Conservation (phyloP, 2,888 invertebrate genomes). For the Pteria penguin region DNA sequence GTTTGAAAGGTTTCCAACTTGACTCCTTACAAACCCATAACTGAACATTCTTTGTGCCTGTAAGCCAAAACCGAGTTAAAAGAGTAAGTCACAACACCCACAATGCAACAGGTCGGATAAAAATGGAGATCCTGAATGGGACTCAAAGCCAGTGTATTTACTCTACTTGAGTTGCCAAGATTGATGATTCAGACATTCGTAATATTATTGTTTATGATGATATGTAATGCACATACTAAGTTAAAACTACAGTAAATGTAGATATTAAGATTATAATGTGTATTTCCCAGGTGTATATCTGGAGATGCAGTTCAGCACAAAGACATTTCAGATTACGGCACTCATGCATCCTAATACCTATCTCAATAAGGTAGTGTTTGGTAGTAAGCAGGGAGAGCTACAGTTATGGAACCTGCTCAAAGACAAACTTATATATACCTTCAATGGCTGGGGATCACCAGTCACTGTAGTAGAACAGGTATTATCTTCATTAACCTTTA, state of each 20-base stretch:
- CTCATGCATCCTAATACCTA: constrained; percentile 96
- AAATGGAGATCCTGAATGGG: too few species aligned
- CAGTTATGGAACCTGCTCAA: constrained; percentile 95
- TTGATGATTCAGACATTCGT: too few species aligned
- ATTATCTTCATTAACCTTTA: background rate
- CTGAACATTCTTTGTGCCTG: too few species aligned
- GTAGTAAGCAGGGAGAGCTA: constrained; percentile 90
- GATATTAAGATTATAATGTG: background rate
- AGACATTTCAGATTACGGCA: constrained; percentile 88
- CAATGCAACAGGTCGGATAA: too few species aligned
- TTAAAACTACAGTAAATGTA: background rate
- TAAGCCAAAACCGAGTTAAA: too few species aligned
- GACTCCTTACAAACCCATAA: too few species aligned
- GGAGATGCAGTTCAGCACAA: constrained; percentile 81
- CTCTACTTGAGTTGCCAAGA: too few species aligned
- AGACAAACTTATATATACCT: constrained; percentile 84
- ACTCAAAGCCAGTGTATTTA: too few species aligned
- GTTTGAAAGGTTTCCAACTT: too few species aligned
- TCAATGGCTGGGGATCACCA: constrained; percentile 87
- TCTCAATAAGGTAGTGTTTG: constrained; percentile 94
- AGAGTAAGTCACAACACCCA: too few species aligned
- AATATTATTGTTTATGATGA: background rate
- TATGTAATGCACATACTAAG: background rate
- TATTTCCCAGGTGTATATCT: constrained; percentile 75
- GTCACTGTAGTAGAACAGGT: constrained; percentile 89